Evolutionary conservation across 2,113 vertebrate genomes (phyloP), one percentile per base, ranked within the genome.

Genomic region (Rhinichthys klamathensis): DNA sequence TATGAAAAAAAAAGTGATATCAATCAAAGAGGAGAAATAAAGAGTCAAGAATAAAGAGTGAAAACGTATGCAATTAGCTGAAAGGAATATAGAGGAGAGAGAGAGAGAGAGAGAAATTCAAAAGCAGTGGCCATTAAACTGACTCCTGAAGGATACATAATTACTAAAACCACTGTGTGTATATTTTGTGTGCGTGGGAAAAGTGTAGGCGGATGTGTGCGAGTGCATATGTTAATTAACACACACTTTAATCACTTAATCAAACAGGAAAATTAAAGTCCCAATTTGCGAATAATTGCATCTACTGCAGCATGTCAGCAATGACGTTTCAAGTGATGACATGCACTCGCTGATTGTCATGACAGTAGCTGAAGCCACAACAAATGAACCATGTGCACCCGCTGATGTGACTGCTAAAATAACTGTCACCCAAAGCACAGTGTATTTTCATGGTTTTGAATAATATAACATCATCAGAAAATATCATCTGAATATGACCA

Each of bases 221-320:
- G 32, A 23, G n/a, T 12, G 3, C 11, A 25, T 27, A 30, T 56
- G 44, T 79, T 85, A 56, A 65, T 56, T 84, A 84, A 76, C 41
- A 76, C 56, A 30, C 16, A 35, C 80, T 83, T 58, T 41, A 82
- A 41, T 58, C 49, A 72, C 65, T 72, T 72, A 25, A 83, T 83
- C 30, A 83, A 72, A 83, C 65, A 72, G 21, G 6, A 58, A 38
- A 83, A 72, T 72, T 83, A 9, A 15, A 38, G 72, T 54, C 21
- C 67, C 23, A 72, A 58, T 83, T 83, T 72, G 32, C 67, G 58
- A 72, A 83, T 25, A 83, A 83, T 18, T 83, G 81, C 63, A 72
- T 72, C 67, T 83, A 67, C 67, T 58, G 30, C 81, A 58, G 23
- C 67, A 83, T 83, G 67, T 83, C 65, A 83, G 10, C 46, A 83